These are phyloP conservation scores for Synanthedon tipuliformis DNA, from an alignment of 2,888 invertebrate genomes.

Conservation along the genomic window DNA sequence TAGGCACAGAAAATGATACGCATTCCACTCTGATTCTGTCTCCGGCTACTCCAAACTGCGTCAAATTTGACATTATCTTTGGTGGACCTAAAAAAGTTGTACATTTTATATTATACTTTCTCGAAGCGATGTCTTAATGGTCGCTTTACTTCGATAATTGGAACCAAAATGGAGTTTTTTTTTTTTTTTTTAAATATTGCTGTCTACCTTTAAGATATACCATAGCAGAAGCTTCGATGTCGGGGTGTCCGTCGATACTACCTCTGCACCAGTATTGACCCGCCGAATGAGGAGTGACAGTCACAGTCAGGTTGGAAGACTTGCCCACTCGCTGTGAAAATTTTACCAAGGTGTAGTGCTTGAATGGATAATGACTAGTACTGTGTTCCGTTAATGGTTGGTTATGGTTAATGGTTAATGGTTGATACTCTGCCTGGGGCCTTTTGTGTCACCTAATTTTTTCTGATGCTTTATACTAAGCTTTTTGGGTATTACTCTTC, in stretches of 20 bases:
- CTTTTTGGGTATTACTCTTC: too few species aligned
- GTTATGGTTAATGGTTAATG: too few species aligned
- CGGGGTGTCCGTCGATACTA: slow-evolving; percentile 84
- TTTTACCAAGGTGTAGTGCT: background rate
- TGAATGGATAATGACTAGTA: background rate
- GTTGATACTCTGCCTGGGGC: too few species aligned
- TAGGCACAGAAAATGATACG: slow-evolving; percentile 88
- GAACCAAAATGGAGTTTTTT: too few species aligned
- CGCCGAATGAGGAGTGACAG: slow-evolving; percentile 80
- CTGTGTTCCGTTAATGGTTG: background rate
- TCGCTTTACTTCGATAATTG: background rate
- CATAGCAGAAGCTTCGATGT: slow-evolving; percentile 82
- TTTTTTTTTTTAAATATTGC: too few species aligned
- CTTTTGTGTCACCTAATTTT: too few species aligned
- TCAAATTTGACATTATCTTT: slow-evolving; percentile 82
- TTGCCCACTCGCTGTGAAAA: slow-evolving; percentile 75
- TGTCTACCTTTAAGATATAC: slow-evolving; percentile 78
- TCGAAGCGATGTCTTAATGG: background rate
- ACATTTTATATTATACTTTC: slow-evolving; percentile 3
- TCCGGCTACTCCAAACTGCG: slow-evolving; percentile 85
- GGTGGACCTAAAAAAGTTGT: slow-evolving; percentile 71
- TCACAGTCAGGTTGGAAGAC: slow-evolving; percentile 80
- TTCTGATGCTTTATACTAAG: too few species aligned
- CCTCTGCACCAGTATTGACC: slow-evolving; percentile 93
- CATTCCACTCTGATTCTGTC: slow-evolving; percentile 88